These are phyloP conservation scores for Speoplatyrhinus poulsoni DNA, from an alignment of 2,113 vertebrate genomes.

Conservation along the genomic window DNA sequence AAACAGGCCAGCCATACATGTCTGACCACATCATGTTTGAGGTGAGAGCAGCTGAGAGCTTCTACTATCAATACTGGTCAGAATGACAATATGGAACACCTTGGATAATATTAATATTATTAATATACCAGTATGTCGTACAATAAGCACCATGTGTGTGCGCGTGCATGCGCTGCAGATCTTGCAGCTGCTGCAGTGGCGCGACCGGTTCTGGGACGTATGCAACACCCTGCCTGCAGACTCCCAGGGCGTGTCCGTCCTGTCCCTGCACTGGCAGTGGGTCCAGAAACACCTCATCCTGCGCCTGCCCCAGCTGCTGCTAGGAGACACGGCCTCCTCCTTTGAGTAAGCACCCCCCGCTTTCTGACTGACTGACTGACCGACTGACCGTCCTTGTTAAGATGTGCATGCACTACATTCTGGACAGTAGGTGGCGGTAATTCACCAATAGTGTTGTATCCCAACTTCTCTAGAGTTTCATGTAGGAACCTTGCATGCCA, in stretches of 20 bases:
- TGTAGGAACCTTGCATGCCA: too few species aligned
- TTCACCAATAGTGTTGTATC: too few species aligned
- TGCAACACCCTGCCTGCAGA: slow-evolving; percentile 82
- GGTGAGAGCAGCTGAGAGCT: slow-evolving; percentile 46
- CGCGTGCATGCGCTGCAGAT: slow-evolving; percentile 54
- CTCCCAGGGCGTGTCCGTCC: slow-evolving; percentile 79
- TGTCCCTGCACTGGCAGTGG: slow-evolving; percentile 97
- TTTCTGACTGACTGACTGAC: neutral
- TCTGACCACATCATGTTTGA: slow-evolving; percentile 83
- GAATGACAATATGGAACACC: too few species aligned
- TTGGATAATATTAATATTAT: too few species aligned
- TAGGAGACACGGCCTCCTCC: slow-evolving; percentile 74
- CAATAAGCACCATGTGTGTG: neutral
- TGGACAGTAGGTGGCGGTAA: too few species aligned
- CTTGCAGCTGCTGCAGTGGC: slow-evolving; percentile 80
- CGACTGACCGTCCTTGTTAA: too few species aligned
- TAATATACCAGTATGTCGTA: too few species aligned
- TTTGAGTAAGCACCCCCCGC: slow-evolving; percentile 77
- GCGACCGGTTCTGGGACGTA: slow-evolving; percentile 87
- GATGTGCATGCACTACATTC: too few species aligned
- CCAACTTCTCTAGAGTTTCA: too few species aligned
- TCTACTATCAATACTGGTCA: too few species aligned
- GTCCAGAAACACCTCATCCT: slow-evolving; percentile 87
- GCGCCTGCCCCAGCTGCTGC: slow-evolving; percentile 82
- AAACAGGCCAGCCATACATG: slow-evolving; percentile 81